Evolutionary conservation across 1,140 invertebrate species (phyloP).

Genomic region (Idris sp.): DNA sequence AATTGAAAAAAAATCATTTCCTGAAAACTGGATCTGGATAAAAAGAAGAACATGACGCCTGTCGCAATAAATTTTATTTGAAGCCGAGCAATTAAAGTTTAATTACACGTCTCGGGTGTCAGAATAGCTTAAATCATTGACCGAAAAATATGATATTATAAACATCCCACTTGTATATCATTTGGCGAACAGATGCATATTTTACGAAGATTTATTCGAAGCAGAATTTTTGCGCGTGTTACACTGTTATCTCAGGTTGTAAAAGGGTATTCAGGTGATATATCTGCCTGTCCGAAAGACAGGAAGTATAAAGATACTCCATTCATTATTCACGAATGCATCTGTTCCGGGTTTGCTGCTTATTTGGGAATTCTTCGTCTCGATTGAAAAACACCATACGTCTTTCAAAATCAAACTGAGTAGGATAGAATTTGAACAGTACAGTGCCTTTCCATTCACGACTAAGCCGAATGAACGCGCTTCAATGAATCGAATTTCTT

Average conservation of each 20-base stretch:
- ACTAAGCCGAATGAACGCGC: conserved; percentile 12
- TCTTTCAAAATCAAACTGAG: conserved; percentile 19
- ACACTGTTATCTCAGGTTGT: conserved; percentile 37
- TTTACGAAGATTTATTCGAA: conserved; percentile 29
- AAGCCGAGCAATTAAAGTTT: conserved; percentile 1
- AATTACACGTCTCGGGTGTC: conserved; percentile 3
- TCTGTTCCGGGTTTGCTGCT: conserved; percentile 7
- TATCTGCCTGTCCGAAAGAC: conserved; percentile 24
- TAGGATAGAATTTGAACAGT: conserved; percentile 9
- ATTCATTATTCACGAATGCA: conserved; percentile 39
- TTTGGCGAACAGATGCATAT: conserved; percentile 20
- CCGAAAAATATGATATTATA: conserved; percentile 14
- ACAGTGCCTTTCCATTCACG: not conserved
- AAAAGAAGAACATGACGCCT: too few relatives aligned
- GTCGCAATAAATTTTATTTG: not conserved
- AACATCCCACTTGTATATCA: conserved; percentile 18
- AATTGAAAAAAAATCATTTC: too few relatives aligned
- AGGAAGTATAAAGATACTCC: conserved; percentile 39
- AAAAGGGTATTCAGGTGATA: conserved; percentile 33
- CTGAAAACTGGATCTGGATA: too few relatives aligned
- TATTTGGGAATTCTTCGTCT: conserved; percentile 1
- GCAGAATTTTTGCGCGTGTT: conserved; percentile 22
- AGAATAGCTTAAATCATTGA: conserved; percentile 1
- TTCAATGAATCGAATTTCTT: not conserved
- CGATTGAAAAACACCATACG: conserved; percentile 27